A percentile compares a stretch with the other conserved stretches of the same genome.
Evolutionary conservation across 2,888 invertebrate genomes (phyloP).

Genomic region (Oxyscelio sp.): DNA sequence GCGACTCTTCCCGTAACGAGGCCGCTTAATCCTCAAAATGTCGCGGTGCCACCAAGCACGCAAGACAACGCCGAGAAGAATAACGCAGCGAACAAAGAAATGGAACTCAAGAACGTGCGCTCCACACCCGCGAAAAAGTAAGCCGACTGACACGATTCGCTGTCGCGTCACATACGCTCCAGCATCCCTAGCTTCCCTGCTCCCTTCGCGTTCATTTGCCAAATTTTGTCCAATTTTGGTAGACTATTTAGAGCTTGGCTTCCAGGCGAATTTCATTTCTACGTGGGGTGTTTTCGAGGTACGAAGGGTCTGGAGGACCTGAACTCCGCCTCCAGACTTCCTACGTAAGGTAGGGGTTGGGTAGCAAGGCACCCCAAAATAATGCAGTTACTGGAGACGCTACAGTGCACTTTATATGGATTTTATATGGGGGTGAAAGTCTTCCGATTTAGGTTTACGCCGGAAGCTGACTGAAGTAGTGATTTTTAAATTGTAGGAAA

Average conservation of each 20-base stretch:
- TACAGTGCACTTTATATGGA: slow-evolving; percentile 25
- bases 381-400: slow-evolving; percentile 55
- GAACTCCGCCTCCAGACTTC: slow-evolving; percentile 46
- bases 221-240: no score
- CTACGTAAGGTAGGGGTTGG: slow-evolving; percentile 44
- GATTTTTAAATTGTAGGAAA: no score
- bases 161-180: not conserved
- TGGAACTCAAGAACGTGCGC: slow-evolving; percentile 95
- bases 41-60: slow-evolving; percentile 91
- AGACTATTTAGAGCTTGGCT: no score
- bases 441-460: slow-evolving; percentile 13
- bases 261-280: slow-evolving; percentile 49
- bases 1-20: slow-evolving; percentile 96
- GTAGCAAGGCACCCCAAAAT: slow-evolving; percentile 53
- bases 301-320: slow-evolving; percentile 8
- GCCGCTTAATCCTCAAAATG: slow-evolving; percentile 90
- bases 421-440: slow-evolving; percentile 8
- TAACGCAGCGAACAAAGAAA: slow-evolving; percentile 95
- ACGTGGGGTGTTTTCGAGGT: slow-evolving; percentile 35
- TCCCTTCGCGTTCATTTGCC: not conserved
- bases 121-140: slow-evolving; percentile 96
- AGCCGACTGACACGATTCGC: slow-evolving; percentile 75
- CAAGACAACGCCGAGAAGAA: slow-evolving; percentile 93
- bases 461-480: no score
- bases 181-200: not conserved